Evolutionary conservation across 2,113 vertebrate species (phyloP), one percentile per base, ranked within the genome.

Genomic region (Brachionichthys hirsutus): DNA sequence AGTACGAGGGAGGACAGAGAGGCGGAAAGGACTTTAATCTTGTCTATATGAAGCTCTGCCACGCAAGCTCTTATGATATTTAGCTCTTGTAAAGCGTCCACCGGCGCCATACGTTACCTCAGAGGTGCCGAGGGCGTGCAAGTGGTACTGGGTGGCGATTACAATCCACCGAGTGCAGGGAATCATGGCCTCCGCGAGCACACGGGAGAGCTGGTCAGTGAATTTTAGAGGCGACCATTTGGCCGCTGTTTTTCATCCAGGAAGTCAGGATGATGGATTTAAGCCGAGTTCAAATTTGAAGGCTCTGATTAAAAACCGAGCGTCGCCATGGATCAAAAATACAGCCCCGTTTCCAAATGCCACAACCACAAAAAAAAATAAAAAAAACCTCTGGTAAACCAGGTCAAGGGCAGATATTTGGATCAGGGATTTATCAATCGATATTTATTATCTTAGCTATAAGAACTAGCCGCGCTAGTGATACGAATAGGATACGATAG

Each of bases 271-370:
- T 90, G 86, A 89, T 89, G 86, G 87, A 89, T 89, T 91, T 75
- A 82, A 86, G 84, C 86, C 87, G 87, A 90, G 88, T 86, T 91
- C 84, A 88, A 75, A 85, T 87, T 76, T 83, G 83, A 91, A 87
- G 87, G 84, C 68, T 67, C 73, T 73, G 76, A 81, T 84, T 84
- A 89, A 85, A 78, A 83, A 78, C 64, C 2, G 70, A 79, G 65
- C 38, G 44, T 54, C 43, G 38, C 74, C 81, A 78, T 86, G 62
- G 82, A 83, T 90, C 81, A 89, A 81, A 77, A 69, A 15, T 16
- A 11, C 0, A 19, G 47, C 12, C 10, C n/a, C 14, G 34, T 22
- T 70, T 57, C 20, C 17, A 46, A 38, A 30, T 8, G 24, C 24
- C 24, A 30, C 24, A 30, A 30, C 24, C 3, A 40, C 6, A 40